Base-by-base conservation (phyloP, 2,113 vertebrate genomes). In the Chaetodon trifascialis region DNA sequence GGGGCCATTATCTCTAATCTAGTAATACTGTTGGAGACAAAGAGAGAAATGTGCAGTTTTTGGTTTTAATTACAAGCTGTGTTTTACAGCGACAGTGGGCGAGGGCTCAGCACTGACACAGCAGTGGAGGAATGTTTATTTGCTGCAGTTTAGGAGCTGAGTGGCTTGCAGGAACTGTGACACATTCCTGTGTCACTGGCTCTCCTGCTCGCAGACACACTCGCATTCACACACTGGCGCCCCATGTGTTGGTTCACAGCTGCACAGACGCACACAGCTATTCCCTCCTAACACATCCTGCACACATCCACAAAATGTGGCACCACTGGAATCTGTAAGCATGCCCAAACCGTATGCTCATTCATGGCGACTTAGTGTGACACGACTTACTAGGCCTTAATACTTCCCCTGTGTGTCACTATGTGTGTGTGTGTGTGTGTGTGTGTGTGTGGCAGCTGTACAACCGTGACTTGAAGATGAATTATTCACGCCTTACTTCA, bases 81-180 rank as follows among this genome's bases (percentile, higher is more conserved):
- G 88, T 93, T 95, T 95, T 91, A 94, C 93, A 94, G 94, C 90
- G 78, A 92, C 85, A 91, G 89, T 86, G 93, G 93, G 94, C 89
- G 68, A 92, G 83, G 73, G 77, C 85, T 94, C 92, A 92, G 90
- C 90, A 91, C 91, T 95, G 95, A 96, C 95, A 95, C 92, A 94
- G 88, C 78, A 89, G 88, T 52, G 71, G 83, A 95, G 90, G 94
- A 96, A 96, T 96, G 95, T 95, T 95, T 95, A 95, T 95, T 93
- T 95, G 95, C 93, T 94, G 93, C 94, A 94, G 89, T 95, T 94
- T 94, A 88, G 91, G 89, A 94, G 88, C 88, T 62, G 89, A 91
- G 92, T 85, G 93, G 91, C 91, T 94, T 93, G 89, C 91, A 93
- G 91, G 91, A 94, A 94, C 91, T 93, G 88, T 95, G 94, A 95